Evolutionary conservation across 2,888 invertebrate species (phyloP).

Genomic region (Phaedon cochleariae): DNA sequence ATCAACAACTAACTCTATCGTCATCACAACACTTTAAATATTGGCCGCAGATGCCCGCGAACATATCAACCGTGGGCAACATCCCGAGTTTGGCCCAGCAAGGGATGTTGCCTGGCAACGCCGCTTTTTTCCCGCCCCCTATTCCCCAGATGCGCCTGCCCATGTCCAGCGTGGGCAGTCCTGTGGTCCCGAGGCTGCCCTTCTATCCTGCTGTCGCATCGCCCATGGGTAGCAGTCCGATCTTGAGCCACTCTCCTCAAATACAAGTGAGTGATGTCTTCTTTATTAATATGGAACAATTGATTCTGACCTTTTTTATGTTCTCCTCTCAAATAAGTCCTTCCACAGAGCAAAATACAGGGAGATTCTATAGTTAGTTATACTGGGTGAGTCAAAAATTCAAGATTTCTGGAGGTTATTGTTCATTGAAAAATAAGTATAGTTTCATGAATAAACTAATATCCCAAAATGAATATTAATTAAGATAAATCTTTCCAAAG

Average conservation of each 20-base stretch:
- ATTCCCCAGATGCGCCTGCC: constrained; percentile 26
- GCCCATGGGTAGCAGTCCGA: neutral
- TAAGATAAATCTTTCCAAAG: too few relatives aligned
- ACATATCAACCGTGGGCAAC: constrained; percentile 10
- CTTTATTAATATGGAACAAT: too few relatives aligned
- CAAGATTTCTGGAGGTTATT: too few relatives aligned
- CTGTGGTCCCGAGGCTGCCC: constrained; percentile 22
- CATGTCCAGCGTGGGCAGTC: constrained; percentile 14
- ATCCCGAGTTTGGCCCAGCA: constrained; percentile 26
- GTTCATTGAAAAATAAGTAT: too few relatives aligned
- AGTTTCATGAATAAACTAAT: too few relatives aligned
- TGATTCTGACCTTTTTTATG: too few relatives aligned
- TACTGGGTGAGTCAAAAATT: too few relatives aligned
- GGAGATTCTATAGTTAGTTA: too few relatives aligned
- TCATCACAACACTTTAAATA: constrained; percentile 34
- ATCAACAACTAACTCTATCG: constrained; percentile 24
- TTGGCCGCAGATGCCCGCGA: constrained; percentile 37
- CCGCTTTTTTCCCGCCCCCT: constrained; percentile 26
- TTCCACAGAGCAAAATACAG: too few relatives aligned
- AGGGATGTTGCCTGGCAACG: constrained; percentile 22
- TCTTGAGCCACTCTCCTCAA: neutral
- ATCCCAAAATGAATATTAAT: too few relatives aligned
- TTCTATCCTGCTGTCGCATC: constrained; percentile 1
- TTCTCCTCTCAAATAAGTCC: neutral
- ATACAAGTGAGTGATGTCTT: neutral